Base-by-base conservation (phyloP, 2,888 invertebrate genomes). In the Chorisops tibialis region DNA sequence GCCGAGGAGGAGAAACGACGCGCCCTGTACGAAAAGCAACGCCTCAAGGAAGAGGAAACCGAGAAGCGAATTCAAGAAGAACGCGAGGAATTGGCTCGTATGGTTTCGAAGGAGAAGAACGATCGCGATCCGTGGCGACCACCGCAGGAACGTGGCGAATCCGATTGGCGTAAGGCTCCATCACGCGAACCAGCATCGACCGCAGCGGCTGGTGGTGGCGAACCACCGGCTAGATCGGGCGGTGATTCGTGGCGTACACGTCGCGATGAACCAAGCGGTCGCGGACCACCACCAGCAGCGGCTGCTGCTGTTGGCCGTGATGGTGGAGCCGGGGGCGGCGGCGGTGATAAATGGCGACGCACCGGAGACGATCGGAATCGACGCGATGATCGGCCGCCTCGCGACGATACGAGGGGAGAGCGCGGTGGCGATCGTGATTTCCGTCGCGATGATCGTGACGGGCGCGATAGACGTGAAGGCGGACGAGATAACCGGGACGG, bases 21-120 rank as follows among this genome's bases (percentile, higher is more conserved):
- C 12, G 72, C 74, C 66, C 74, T 75, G 58, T 76, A 69, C 37
- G 75, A 86, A 80, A 74, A 89, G 84, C 74, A 85, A 84, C 73
- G 86, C 41, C 86, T 85, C 14, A 85, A 85, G 68, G 88, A 91
- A 64, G 89, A 87, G 6, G 89, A 89, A 67, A 82, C 87, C 0
- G 85, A 86, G 50, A 82, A 84, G 3, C 85, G 84, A 69, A 75
- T 87, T 12, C 80, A 81, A 59, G 83, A 84, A 65, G 81, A 82
- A 62, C 75, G 75, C n/a, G 79, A 80, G 5, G 73, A 74, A 61
- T 62, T 74, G 47, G 67, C 74, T 18, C 71, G 72, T 18, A 70
- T 75, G 65, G 74, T 74, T 56, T 72, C 73, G 14, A 74, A 74
- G 18, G 74, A 75, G 18, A 73, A 73, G 70, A 70, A 72, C 6